Percentiles rank a stretch among this genome's conserved stretches.
These are phyloP conservation scores for Leptinotarsa lineolata DNA, from an alignment of 1,140 invertebrate genomes.

Conservation along the genomic window DNA sequence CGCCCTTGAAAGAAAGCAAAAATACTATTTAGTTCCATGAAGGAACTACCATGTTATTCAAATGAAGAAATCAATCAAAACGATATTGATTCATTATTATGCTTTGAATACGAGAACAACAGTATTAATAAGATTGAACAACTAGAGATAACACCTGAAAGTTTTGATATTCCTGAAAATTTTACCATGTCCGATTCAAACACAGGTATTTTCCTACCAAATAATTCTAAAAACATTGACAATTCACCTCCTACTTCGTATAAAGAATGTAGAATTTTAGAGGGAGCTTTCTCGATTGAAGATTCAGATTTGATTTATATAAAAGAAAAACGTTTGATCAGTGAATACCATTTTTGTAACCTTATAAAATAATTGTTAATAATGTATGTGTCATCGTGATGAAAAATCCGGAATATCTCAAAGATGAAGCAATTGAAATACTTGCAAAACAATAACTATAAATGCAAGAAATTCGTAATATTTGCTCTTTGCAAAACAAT, in stretches of 20 bases:
- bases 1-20: neutral
- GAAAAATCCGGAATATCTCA: neutral
- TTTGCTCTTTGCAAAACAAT: slow-evolving; percentile 10
- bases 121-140: neutral
- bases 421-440: neutral
- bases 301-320: neutral
- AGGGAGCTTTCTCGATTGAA: neutral
- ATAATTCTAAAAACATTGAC: neutral
- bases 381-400: neutral
- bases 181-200: neutral
- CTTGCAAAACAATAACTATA: slow-evolving; percentile 10
- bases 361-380: neutral
- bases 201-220: neutral
- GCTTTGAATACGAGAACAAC: neutral
- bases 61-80: neutral
- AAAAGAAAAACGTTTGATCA: neutral
- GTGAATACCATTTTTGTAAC: neutral
- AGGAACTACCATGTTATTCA: neutral
- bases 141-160: neutral
- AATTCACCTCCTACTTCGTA: neutral
- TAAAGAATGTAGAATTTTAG: neutral
- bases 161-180: neutral
- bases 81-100: too few species aligned
- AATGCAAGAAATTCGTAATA: slow-evolving; percentile 23
- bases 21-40: neutral